Evolutionary conservation across 1,140 invertebrate species (phyloP), one percentile per base, ranked within the genome.

Genomic region (Oncopodura yosiiana): DNA sequence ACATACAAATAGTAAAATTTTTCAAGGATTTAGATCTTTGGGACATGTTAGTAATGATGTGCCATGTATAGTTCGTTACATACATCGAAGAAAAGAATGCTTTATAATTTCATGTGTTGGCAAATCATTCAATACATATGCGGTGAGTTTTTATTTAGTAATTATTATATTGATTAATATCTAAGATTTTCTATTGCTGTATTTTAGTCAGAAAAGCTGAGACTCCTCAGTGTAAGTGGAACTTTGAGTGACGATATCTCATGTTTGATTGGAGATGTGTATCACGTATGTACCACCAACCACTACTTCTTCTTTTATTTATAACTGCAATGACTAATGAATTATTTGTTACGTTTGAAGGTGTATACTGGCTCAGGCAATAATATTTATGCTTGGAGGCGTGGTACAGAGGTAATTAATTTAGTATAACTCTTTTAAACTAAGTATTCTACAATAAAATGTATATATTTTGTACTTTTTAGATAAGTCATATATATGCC

Each of bases 41-140:
- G 93, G 93, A 64, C 88, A 87, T 75, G 87, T 94, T n/a, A 90
- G 86, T 69, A 93, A 93, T 71, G 81, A 91, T 61, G 78, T 95
- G 60, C 91, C 92, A 3, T 78, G 89, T 34, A 78, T 84, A 38
- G 80, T 86, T 8, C 76, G 91, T 57, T 94, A 89, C 69, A 87
- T 95, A 46, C 77, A 83, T 66, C 78, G 78, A 58, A 75, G 89
- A 56, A 84, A 88, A 65, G 91, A 95, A 73, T 87, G 88, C 66
- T 74, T 94, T 19, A 78, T 96, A 18, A 80, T 89, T 34, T 94
- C 91, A 9, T 88, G 84, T 68, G 83, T 93, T 29, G 92, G 92
- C 8, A 85, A 83, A 68, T 79, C 83, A 44, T 95, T 95, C 70
- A 89, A 94, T 67, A 92, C 88, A 0, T 96, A 94, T 68, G 86